Evolutionary conservation across 2,797 vertebrate genomes (phyloP), one percentile per base, ranked within the genome.

Genomic region (Microcaecilia unicolor): DNA sequence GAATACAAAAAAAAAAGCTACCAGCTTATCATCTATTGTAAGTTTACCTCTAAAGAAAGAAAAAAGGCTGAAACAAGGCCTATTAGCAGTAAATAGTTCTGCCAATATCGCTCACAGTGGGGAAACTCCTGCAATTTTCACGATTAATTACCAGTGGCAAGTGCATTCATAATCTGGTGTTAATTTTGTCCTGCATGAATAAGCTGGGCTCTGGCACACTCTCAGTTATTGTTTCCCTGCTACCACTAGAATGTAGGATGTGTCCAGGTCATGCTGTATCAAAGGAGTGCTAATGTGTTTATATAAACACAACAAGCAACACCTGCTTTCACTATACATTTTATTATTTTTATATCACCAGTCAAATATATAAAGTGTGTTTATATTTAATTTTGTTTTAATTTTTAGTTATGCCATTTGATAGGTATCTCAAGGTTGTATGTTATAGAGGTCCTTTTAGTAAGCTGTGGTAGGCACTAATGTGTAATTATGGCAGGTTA

Each of bases 141-240:
- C 38, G 16, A 64, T 74, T 71, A 70, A 69, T 72, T 84, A 78
- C 56, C 71, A 74, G 70, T 65, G 64, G 59, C 60, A 75, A 78
- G 66, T 37, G 62, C 61, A 78, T 83, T 80, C 75, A 79, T 83
- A 74, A 84, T 76, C 67, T 78, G 64, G 66, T 82, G 76, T 86
- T 86, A 84, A 83, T 85, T 83, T 84, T 80, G 72, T 71, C 68
- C 45, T 57, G 67, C 73, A 62, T 73, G 73, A 79, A 78, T 68
- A 65, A 71, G 53, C 62, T 63, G 44, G 20, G 58, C 55, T 67
- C 64, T 67, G 62, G 54, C 47, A 64, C n/a, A 48, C 58, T 77
- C 66, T 77, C 66, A 52, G 70, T 66, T 64, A 72, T 69, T 80
- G 70, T 74, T 83, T 77, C 64, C 63, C 58, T 66, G 51, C 57